Evolutionary conservation across 2,888 invertebrate species (phyloP), one percentile per base, ranked within the genome.

Genomic region (Oxyteleia sp.): DNA sequence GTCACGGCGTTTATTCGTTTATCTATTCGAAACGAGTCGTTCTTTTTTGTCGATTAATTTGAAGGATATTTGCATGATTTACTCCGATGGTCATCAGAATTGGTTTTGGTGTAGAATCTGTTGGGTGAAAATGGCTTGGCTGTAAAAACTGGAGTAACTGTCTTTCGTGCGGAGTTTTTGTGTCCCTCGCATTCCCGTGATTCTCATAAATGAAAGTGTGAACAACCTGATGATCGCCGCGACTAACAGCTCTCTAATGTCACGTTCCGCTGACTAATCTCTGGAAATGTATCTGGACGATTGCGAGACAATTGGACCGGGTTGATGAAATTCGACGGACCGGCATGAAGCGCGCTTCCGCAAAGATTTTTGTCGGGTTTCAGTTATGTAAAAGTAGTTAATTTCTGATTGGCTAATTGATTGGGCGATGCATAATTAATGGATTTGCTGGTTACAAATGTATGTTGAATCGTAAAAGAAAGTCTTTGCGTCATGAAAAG

Each of bases 211-310:
- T 43, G 72, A 80, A 80, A 57, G 71, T 82, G 64, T 45, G 66
- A 78, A 51, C 32, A 68, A 57, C 29, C 49, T 68, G 55, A 63
- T 68, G 64, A 64, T 72, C 20, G 61, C 15, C 35, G 23, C 43
- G 23, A 26, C 23, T 47, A 57, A 69, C 47, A 23, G 26, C 63
- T 64, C 69, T 47, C 32, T 51, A 57, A 68, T 63, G 63, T 80
- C 72, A 74, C 61, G 80, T 66, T 68, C 20, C 57, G 69, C 64
- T 80, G 55, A 45, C 55, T 64, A 66, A 80, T 80, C 64, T 41
- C 18, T 13, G 23, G 51, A 51, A 61, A 43, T 57, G 18, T 51
- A 43, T 32, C 29, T 20, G n/a, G 13, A 41, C 35, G 10, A 5
- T n/a, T 43, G 29, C 53, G 0, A 23, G 23, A 57, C 41, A 18